phyloP scores from a whole-genome alignment of 1,140 invertebrate species.

The Chelonus insularis region DNA sequence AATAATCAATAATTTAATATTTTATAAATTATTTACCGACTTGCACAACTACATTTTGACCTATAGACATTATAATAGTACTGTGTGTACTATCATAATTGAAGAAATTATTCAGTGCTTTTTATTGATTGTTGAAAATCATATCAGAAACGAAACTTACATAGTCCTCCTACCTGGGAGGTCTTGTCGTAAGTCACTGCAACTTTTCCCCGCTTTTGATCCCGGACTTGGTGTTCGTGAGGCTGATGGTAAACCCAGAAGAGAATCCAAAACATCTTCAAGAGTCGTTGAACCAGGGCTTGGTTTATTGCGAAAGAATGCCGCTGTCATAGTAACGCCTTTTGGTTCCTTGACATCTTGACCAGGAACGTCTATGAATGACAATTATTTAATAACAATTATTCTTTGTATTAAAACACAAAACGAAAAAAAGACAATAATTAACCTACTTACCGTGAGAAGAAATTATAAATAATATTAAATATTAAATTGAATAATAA shows the following conservation, averaged over 20 bases:
- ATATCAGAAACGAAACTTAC: slow-evolving; percentile 67
- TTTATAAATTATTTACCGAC: background rate
- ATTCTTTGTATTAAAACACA: background rate
- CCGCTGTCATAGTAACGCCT: slow-evolving; percentile 51
- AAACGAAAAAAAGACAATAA: slow-evolving; percentile 1
- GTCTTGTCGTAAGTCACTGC: slow-evolving; percentile 66
- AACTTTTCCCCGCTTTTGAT: slow-evolving; percentile 67
- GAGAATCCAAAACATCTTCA: slow-evolving; percentile 90
- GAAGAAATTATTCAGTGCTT: background rate
- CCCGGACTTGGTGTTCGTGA: slow-evolving; percentile 69
- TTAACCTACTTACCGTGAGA: slow-evolving; percentile 44
- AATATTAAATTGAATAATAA: too few species aligned
- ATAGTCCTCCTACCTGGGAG: slow-evolving; percentile 77
- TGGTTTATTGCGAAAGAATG: slow-evolving; percentile 56
- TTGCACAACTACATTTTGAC: background rate
- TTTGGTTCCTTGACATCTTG: slow-evolving; percentile 50
- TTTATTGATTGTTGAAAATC: slow-evolving; percentile 32
- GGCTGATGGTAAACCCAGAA: slow-evolving; percentile 76
- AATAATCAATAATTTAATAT: background rate
- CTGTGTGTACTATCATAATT: background rate
- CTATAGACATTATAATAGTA: background rate
- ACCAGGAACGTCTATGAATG: background rate
- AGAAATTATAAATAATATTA: too few species aligned
- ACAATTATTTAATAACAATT: background rate
- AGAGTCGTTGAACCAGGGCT: slow-evolving; percentile 83